Base-by-base conservation (phyloP, 2,888 invertebrate species). In the Pristionchus japonicus region DNA sequence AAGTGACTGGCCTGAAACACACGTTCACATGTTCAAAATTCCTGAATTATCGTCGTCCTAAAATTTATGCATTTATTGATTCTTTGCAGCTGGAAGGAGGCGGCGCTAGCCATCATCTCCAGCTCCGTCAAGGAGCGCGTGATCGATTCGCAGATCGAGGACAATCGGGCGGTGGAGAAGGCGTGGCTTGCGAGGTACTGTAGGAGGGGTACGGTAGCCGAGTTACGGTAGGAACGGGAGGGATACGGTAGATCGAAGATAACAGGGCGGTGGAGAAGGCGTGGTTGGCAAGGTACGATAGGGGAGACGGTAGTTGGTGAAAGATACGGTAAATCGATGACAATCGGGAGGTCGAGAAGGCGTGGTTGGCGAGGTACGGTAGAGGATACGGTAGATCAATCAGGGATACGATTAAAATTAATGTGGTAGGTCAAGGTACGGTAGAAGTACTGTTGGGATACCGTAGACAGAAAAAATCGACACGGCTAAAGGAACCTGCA, bases 111-210 rank as follows among this genome's bases (percentile, higher is more conserved):
- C 92, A 97, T 97, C 0, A 92, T 96, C 34, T 94, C 95, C 87
- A 94, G 95, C 83, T 95, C 95, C 47, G 95, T 96, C 34, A 92
- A 93, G 47, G 94, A 95, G 87, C 95, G 95, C 88, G 97, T 99
- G 87, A 98, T 98, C 95, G 98, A 98, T 0, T 98, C 97, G 11
- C 97, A 98, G 91, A 96, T 98, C 7, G 98, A 98, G 93, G 47
- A 77, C 80, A 98, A 98, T 93, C 95, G 98, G 40, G 96, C 96
- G 34, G 97, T 97, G 92, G 97, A 98, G 95, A 98, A 98, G 95
- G 96, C 98, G 95, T 99, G 99, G 99, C 96, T 99, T 23, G 98
- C 93, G 34, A 90, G 92, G 67, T 67, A 67, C 67, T 31, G 67
- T 67, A 67, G 64, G 27, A 64, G 15, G 64, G 31, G 17, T 64